Base-by-base conservation (phyloP, 2,113 vertebrate species). In the Pteropus alecto region DNA sequence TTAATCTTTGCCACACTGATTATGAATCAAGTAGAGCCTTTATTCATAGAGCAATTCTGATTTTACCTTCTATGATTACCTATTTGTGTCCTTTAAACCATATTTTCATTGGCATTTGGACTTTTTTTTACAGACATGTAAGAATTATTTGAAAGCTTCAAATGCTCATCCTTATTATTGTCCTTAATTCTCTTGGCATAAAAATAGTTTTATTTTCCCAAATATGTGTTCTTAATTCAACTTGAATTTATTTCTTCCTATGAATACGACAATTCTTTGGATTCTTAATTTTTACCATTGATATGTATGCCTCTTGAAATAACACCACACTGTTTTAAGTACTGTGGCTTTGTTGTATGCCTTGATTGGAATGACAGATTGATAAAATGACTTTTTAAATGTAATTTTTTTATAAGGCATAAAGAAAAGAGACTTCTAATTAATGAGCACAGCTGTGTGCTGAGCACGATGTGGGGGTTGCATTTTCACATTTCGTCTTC, bases 11-110 rank as follows among this genome's bases (percentile, higher is more conserved):
- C 7, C 38, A 91, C 77, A 76, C 11, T 81, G 12, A 83, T 63
- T 79, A 73, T 11, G 89, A 86, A 70, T 63, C 24, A 79, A n/a
- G 30, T 26, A 54, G 54, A 96, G 14, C 18, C 46, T 28, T 61
- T 87, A 95, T 54, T 95, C 51, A 93, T 63, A 71, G n/a, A n/a
- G 33, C 13, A 71, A 43, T 88, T 96, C 46, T 85, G 24, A 93
- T 90, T 94, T 95, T 15, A 65, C 82, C 54, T n/a, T 90, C 58
- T 79, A 1, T 33, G 8, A 86, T 48, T 82, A 70, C 43, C 63
- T 84, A 22, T 68, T 78, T 16, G 68, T 90, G 38, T 76, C 46
- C 51, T 95, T 92, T 73, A 77, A 86, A 68, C 8, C 18, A 22
- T 93, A 93, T 73, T 92, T 95, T 81, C 15, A 74, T 63, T 67